A percentile compares a stretch with the other conserved stretches of the same genome.
Conservation (phyloP, 2,797 vertebrate species). For the Schizopygopsis malacanthus region DNA sequence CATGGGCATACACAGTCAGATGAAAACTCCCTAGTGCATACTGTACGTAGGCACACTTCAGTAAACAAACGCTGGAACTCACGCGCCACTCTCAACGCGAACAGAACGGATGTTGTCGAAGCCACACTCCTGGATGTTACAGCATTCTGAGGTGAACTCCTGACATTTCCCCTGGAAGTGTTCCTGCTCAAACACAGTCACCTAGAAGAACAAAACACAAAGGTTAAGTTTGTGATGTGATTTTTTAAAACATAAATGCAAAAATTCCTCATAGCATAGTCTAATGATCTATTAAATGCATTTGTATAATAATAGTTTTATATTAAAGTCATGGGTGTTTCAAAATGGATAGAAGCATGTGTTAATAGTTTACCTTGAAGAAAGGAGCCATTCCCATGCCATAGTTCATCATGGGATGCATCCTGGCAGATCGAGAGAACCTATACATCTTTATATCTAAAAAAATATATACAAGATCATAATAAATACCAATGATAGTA, state of each 20-base stretch:
- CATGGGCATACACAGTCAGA: neutral
- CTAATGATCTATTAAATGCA: slow-evolving; percentile 1
- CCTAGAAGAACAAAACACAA: slow-evolving; percentile 61
- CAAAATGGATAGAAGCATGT: neutral
- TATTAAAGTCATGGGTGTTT: neutral
- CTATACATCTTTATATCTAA: slow-evolving; percentile 80
- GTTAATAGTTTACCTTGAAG: slow-evolving; percentile 79
- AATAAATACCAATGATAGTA: neutral
- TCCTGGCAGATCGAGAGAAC: slow-evolving; percentile 79
- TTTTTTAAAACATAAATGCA: neutral
- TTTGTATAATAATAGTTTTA: neutral
- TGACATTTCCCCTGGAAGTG: slow-evolving; percentile 84
- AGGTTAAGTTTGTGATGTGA: neutral
- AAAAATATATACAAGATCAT: neutral
- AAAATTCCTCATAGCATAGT: neutral
- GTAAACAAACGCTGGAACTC: slow-evolving; percentile 63
- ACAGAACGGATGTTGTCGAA: slow-evolving; percentile 85
- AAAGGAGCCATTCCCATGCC: slow-evolving; percentile 84
- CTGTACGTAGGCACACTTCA: neutral
- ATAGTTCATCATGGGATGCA: slow-evolving; percentile 79
- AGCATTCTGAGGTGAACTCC: slow-evolving; percentile 84
- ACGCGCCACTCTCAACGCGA: slow-evolving; percentile 85
- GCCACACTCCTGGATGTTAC: slow-evolving; percentile 83
- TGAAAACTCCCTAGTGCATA: neutral
- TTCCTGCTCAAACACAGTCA: slow-evolving; percentile 86